Evolutionary conservation across 2,113 vertebrate genomes (phyloP), one percentile per base, ranked within the genome.

Genomic region (Procavia capensis): DNA sequence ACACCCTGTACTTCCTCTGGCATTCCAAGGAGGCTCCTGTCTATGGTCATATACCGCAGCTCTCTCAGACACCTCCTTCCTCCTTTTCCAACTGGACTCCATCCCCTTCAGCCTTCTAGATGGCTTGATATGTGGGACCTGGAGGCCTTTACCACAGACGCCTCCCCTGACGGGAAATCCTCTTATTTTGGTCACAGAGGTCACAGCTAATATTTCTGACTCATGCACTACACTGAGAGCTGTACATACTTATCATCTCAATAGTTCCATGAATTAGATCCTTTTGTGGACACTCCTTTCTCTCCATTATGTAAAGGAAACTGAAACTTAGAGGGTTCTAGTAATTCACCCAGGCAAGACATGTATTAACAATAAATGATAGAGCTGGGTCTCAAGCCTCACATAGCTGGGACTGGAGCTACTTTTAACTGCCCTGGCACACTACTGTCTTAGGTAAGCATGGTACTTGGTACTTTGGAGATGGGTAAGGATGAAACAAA

Each of bases 1-100:
- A 95, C 96, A 95, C 78, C 90, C 96, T 92, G 96, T 76, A 85
- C 92, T 97, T 96, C 96, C 96, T 86, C 25, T 72, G 1, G 39
- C 66, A 92, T 93, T 96, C 93, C 66, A 19, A 36, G 54, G 88
- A 89, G 24, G 79, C 66, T 91, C 72, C 50, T 1, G 63, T 31
- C 75, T n/a, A 6, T n/a, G 29, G 3, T 47, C 36, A 29, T 27
- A 90, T 79, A 47, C 6, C 16, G 78, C 90, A 93, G 25, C 41
- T 39, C 75, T 86, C 74, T 70, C 87, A 82, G 70, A 88, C 25
- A 1, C 25, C 16, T 0, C 14, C 19, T n/a, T 84, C 72, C 64
- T 47, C 36, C 54, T 9, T 16, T 13, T 29, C 34, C 31, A 43
- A 41, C 50, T 8, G 24, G 59, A 31, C 57, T 54, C 43, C 39